Evolutionary conservation across 2,113 vertebrate species (phyloP).

Genomic region (Lethenteron reissneri): DNA sequence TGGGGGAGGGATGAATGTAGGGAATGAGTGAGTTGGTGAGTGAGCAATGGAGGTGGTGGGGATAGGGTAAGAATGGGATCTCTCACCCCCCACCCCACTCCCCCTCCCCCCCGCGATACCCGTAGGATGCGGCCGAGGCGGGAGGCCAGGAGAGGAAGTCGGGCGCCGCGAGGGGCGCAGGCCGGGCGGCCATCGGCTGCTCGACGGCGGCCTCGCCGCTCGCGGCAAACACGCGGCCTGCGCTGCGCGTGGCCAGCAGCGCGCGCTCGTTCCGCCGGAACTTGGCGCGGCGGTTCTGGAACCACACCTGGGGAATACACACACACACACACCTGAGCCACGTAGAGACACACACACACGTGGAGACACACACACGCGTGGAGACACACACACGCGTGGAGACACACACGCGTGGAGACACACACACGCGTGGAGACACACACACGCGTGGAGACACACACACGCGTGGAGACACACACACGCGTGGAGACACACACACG

Average conservation of each 20-base stretch:
- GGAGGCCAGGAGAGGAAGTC: conserved; percentile 83
- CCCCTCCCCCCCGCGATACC: conserved; percentile 21
- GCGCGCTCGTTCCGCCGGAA: conserved; percentile 84
- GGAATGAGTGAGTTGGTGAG: neutral
- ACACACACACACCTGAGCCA: too few species aligned
- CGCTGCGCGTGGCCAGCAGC: conserved; percentile 94
- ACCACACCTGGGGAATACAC: conserved; percentile 52
- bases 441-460: too few species aligned
- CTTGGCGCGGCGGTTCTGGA: conserved; percentile 89
- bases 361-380: too few species aligned
- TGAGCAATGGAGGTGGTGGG: neutral
- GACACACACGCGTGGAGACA: too few species aligned
- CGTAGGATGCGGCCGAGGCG: conserved; percentile 65
- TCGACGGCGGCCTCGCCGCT: conserved; percentile 82
- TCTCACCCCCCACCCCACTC: conserved; percentile 7
- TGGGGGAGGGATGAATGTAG: neutral
- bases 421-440: too few species aligned
- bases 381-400: too few species aligned
- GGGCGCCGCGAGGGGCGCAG: conserved; percentile 56
- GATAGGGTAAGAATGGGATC: conserved; percentile 13
- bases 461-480: too few species aligned
- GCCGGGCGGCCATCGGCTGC: conserved; percentile 83
- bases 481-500: too few species aligned
- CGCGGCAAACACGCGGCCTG: conserved; percentile 84
- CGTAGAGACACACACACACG: too few species aligned